A percentile compares a stretch with the other conserved stretches of the same genome.
These are phyloP conservation scores for Oophaga pumilio DNA, from an alignment of 2,113 vertebrate species.

Conservation along the genomic window DNA sequence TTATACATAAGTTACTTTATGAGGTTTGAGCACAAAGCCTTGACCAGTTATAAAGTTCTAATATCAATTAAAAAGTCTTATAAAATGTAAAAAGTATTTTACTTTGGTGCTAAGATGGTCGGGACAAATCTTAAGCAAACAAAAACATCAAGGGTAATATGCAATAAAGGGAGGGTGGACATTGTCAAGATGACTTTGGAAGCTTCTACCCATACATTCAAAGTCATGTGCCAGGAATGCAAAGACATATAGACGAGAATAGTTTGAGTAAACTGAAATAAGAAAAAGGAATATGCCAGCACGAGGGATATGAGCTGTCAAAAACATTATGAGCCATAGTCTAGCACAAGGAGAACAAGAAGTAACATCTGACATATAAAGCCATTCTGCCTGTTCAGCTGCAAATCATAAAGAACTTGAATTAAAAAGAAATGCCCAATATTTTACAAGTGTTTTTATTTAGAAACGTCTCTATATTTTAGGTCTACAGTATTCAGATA, in stretches of 20 bases:
- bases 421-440: slow-evolving; percentile 9
- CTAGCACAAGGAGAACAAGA: slow-evolving; percentile 18
- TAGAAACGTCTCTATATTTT: background rate
- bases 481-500: background rate
- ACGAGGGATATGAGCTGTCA: background rate
- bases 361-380: slow-evolving; percentile 17
- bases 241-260: background rate
- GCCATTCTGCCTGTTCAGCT: slow-evolving; percentile 8
- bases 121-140: background rate
- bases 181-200: background rate
- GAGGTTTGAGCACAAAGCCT: no score
- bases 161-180: background rate
- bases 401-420: slow-evolving; percentile 26
- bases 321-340: slow-evolving; percentile 3
- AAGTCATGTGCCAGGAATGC: background rate
- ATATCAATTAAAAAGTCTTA: no score
- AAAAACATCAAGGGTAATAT: background rate
- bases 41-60: no score
- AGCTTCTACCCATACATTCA: background rate
- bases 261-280: background rate
- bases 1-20: no score
- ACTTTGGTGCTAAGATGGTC: no score
- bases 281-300: background rate
- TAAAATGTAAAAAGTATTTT: no score
- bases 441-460: background rate